Base-by-base conservation (phyloP, 2,888 invertebrate genomes). In the Criorhina ranunculi region DNA sequence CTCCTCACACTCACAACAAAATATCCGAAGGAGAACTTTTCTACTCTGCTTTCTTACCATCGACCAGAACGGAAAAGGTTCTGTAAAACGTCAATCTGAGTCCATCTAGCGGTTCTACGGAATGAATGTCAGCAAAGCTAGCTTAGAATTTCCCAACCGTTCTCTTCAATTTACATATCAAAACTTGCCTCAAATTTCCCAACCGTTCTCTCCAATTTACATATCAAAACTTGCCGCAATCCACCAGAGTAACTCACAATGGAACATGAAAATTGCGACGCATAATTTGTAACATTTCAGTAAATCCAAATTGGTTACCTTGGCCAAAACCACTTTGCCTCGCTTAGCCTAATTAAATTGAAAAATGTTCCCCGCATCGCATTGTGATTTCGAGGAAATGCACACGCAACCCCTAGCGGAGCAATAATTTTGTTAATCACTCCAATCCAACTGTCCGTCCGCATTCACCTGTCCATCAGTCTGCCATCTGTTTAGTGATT, bases 381-480 rank as follows among this genome's bases (percentile, higher is more conserved):
- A 85, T 73, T 80, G 85, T 85, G 85, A 80, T 76, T 76, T 80
- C 69, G 35, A 59, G 57, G 79, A 75, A 75, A 75, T 57, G 75
- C 75, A 72, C 85, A 85, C 85, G 85, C 85, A 85, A 85, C 80
- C 76, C 85, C 85, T 80, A 70, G 85, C 59, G 55, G 70, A 85
- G 80, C 85, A 80, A 85, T 85, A 85, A 85, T 85, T 85, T 85
- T 46, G 64, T 80, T 85, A 85, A 85, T 85, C 85, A 80, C 85
- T 70, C 64, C 80, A 80, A 76, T 85, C 67, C 85, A 80, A 85
- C 75, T 85, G 85, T 80, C 80, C 70, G 62, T 64, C 60, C 80
- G 75, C 80, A 85, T 85, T 85, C 80, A 85, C 80, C 85, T 85
- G 80, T 85, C 85, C 85, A 66, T 85, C 85, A 85, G 60, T 29